Conservation (phyloP, 2,113 vertebrate genomes). For the Siniperca chuatsi region DNA sequence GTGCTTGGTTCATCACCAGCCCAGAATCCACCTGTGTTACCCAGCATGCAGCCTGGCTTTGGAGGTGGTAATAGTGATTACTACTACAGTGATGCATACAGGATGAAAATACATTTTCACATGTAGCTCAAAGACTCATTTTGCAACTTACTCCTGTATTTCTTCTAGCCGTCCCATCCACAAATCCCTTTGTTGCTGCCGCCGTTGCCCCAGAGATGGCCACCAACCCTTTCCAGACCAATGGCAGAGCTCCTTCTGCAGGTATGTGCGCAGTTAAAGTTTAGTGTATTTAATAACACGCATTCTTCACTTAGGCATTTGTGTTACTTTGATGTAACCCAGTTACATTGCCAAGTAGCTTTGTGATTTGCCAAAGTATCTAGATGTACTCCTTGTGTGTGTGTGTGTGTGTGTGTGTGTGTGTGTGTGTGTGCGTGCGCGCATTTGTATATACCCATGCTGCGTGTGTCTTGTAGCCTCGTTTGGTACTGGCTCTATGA, state of each 20-base stretch:
- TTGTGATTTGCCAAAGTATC: conserved; percentile 49
- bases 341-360: conserved; percentile 56
- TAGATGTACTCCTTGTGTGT: conserved; percentile 53
- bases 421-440: conserved; percentile 28
- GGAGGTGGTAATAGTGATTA: conserved; percentile 85
- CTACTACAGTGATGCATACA: background rate
- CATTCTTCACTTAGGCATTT: conserved; percentile 5
- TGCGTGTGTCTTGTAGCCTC: conserved; percentile 85
- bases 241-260: conserved; percentile 87
- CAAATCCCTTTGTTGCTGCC: conserved; percentile 94
- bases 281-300: background rate
- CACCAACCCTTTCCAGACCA: conserved; percentile 96
- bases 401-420: conserved; percentile 21
- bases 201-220: conserved; percentile 91
- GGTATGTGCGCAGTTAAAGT: conserved; percentile 58
- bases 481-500: conserved; percentile 96
- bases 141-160: conserved; percentile 18
- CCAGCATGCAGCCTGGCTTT: conserved; percentile 91
- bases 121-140: background rate
- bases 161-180: conserved; percentile 89
- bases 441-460: conserved; percentile 55
- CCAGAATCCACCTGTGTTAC: conserved; percentile 88
- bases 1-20: conserved; percentile 89
- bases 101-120: background rate
- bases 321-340: conserved; percentile 59